phyloP scores from a whole-genome alignment of 92 coral and sea anemone genomes.

The Phymanthus crucifer region DNA sequence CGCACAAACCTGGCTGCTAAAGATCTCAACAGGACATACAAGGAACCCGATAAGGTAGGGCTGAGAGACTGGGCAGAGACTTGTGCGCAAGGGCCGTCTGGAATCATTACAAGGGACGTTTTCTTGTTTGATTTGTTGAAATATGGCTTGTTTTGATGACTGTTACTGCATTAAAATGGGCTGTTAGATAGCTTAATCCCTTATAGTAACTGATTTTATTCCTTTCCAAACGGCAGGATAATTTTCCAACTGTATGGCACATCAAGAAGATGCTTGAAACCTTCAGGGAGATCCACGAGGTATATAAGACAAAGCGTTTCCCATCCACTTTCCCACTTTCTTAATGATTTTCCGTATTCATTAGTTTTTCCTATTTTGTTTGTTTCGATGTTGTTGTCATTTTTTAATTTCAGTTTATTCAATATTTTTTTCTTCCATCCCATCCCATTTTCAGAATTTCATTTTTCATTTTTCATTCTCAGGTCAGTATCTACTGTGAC shows the following conservation, averaged over 20 bases:
- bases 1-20: slow-evolving; percentile 92
- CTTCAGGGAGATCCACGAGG: slow-evolving; percentile 88
- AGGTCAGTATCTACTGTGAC: slow-evolving; percentile 99
- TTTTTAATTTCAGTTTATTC: neutral
- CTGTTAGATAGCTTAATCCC: no score
- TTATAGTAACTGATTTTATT: neutral
- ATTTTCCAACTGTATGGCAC: slow-evolving; percentile 93
- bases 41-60: slow-evolving; percentile 82
- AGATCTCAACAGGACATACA: slow-evolving; percentile 95
- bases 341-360: neutral
- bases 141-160: no score
- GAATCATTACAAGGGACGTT: no score
- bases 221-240: slow-evolving; percentile 40
- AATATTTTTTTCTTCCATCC: neutral
- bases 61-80: no score
- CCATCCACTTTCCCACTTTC: neutral
- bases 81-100: no score
- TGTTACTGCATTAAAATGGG: no score
- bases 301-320: neutral
- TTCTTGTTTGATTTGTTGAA: no score
- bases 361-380: neutral
- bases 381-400: neutral
- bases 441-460: neutral
- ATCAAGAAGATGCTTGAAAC: slow-evolving; percentile 85
- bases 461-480: neutral